Base-by-base conservation (phyloP, 2,797 vertebrate genomes). In the Gymnothorax javanicus region DNA sequence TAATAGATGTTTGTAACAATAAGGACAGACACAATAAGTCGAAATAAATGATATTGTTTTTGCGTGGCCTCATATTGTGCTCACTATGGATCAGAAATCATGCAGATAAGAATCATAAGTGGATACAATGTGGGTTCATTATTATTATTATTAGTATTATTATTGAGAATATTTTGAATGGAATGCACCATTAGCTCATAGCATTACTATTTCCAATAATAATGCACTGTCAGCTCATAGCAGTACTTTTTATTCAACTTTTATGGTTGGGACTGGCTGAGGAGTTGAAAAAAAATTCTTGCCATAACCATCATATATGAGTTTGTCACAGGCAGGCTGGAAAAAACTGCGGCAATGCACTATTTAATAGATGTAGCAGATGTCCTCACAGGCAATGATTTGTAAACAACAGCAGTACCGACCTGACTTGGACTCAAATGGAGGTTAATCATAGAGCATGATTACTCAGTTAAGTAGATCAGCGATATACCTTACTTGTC, bases 311-410 rank as follows among this genome's bases (percentile, higher is more conserved):
- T 84, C 88, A 88, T 86, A 81, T 84, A 81, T 69, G 59, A 90
- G 59, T 57, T 88, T 75, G 11, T 69, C 25, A 15, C 90, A 91
- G 90, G 91, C 89, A 90, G 91, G 86, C 86, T 64, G 77, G 86
- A 87, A 87, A 88, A 86, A 88, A 84, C 84, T 69, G 52, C 88
- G 86, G 87, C 86, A 87, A 87, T 89, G 88, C 87, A 85, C 90
- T 91, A 89, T 86, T 89, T 90, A 91, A 91, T 87, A 86, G 89
- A 86, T 59, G 71, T 89, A 92, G 91, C 89, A 86, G 87, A 90
- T 92, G 88, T 92, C 90, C 88, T 87, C 79, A 25, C 88, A 84
- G 88, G 88, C 87, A 89, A 91, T 91, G 83, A 87, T 87, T 90
- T 87, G 89, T 89, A 89, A 90, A 92, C 90, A 92, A 89, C 86